Evolutionary conservation across 2,797 vertebrate species (phyloP).

Genomic region (Poliocrania exsul): DNA sequence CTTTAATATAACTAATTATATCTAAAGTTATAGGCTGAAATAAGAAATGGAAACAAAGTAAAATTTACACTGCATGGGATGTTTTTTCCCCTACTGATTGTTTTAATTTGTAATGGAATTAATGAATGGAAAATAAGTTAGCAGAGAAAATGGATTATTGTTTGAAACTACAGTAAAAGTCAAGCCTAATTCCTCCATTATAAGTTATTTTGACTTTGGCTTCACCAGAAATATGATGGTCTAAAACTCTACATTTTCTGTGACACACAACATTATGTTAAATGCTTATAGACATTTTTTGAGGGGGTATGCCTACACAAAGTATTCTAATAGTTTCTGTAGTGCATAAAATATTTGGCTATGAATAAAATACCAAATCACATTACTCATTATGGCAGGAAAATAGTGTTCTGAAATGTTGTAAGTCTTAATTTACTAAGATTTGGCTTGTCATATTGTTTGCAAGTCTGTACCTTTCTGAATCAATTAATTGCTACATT

Average conservation of each 20-base stretch:
- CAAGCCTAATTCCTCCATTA: not conserved
- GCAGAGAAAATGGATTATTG: not conserved
- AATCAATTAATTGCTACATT: not conserved
- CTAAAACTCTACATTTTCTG: not conserved
- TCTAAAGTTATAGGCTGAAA: slow-evolving; percentile 41
- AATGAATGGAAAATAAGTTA: slow-evolving; percentile 42
- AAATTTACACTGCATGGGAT: not conserved
- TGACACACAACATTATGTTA: not conserved
- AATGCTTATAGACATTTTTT: not conserved
- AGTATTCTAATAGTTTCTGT: not conserved
- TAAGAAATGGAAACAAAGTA: slow-evolving; percentile 15
- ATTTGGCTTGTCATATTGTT: not conserved
- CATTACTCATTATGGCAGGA: not conserved
- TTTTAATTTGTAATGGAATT: slow-evolving; percentile 69
- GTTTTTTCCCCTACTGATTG: slow-evolving; percentile 29
- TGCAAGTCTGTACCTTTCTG: not conserved
- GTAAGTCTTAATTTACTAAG: not conserved
- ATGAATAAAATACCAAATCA: not conserved
- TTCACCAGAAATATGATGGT: not conserved
- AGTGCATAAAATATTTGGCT: not conserved
- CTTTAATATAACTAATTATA: slow-evolving; percentile 26
- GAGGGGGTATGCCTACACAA: not conserved
- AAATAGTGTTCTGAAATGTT: not conserved
- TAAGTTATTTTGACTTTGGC: not conserved
- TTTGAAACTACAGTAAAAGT: not conserved